These are phyloP conservation scores for Torymus auratus DNA, from an alignment of 2,888 invertebrate genomes.

Conservation along the genomic window DNA sequence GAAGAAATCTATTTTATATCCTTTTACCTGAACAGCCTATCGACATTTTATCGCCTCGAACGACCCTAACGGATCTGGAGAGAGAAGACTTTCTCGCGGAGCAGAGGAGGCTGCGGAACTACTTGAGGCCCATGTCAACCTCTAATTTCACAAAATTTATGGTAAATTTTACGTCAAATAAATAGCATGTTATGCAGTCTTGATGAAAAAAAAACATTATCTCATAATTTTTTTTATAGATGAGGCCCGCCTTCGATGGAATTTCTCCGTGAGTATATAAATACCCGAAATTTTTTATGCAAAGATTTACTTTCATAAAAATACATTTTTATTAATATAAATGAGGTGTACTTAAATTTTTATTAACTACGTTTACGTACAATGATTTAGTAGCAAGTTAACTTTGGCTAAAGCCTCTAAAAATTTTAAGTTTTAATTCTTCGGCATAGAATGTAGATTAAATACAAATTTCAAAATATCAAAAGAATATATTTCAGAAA, in stretches of 20 bases:
- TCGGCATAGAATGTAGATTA: too few relatives aligned
- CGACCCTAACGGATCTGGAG: conserved; percentile 49
- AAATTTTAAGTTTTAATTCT: too few relatives aligned
- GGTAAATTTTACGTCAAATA: conserved; percentile 22
- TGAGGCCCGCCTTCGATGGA: neutral
- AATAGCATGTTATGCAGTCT: neutral
- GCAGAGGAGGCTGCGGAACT: neutral
- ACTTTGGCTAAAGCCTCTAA: too few relatives aligned
- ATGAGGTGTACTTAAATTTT: neutral
- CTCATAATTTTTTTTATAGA: conserved; percentile 19
- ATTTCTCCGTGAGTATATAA: conserved; percentile 28
- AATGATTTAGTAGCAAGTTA: too few relatives aligned
- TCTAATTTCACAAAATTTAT: conserved; percentile 19
- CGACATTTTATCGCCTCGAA: neutral
- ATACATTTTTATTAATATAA: neutral
- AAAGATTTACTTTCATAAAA: too few relatives aligned
- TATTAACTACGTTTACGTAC: too few relatives aligned
- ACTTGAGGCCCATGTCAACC: neutral
- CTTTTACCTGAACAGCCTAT: conserved; percentile 1
- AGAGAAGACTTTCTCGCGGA: conserved; percentile 45
- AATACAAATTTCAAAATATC: too few relatives aligned
- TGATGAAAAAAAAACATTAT: neutral
- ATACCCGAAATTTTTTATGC: neutral
- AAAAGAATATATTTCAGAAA: too few relatives aligned
- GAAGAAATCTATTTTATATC: conserved; percentile 3